phyloP scores from a whole-genome alignment of 1,140 invertebrate species.

The Caenorhabditis briggsae region DNA sequence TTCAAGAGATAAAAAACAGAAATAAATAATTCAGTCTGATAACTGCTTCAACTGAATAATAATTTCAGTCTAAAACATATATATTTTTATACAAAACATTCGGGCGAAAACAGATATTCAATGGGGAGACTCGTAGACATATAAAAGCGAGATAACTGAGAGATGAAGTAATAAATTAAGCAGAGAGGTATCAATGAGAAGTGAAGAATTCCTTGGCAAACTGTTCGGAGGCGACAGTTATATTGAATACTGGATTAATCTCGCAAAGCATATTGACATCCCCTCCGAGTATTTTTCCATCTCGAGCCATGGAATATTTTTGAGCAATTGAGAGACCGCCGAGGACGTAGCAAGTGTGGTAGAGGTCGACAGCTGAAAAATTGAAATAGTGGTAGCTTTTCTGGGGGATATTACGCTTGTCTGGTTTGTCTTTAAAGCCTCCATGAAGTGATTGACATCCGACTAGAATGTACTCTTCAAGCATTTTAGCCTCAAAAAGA shows the following conservation, averaged over 20 bases:
- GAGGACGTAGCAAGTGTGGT: slow-evolving; percentile 95
- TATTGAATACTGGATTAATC: slow-evolving; percentile 84
- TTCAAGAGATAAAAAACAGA: no score
- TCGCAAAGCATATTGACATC: slow-evolving; percentile 72
- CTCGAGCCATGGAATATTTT: slow-evolving; percentile 82
- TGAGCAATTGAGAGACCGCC: slow-evolving; percentile 95
- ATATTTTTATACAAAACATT: background rate
- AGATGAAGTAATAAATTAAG: background rate
- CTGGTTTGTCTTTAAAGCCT: slow-evolving; percentile 95
- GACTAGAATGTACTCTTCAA: slow-evolving; percentile 94
- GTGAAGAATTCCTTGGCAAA: slow-evolving; percentile 80
- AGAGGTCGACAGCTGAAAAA: slow-evolving; percentile 88
- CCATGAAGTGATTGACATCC: slow-evolving; percentile 90
- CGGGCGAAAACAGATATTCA: background rate
- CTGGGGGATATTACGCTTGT: slow-evolving; percentile 82
- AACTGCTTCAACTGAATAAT: no score
- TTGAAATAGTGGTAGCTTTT: slow-evolving; percentile 10
- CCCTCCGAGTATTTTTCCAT: slow-evolving; percentile 45
- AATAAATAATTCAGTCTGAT: no score
- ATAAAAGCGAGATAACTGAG: slow-evolving; percentile 20
- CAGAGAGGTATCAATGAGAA: background rate
- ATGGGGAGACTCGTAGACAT: background rate
- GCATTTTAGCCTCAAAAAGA: slow-evolving; percentile 80
- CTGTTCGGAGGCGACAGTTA: slow-evolving; percentile 80
- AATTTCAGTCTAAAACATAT: no score